Base-by-base conservation (phyloP, 1,140 invertebrate genomes). In the Rhysida immarginata region DNA sequence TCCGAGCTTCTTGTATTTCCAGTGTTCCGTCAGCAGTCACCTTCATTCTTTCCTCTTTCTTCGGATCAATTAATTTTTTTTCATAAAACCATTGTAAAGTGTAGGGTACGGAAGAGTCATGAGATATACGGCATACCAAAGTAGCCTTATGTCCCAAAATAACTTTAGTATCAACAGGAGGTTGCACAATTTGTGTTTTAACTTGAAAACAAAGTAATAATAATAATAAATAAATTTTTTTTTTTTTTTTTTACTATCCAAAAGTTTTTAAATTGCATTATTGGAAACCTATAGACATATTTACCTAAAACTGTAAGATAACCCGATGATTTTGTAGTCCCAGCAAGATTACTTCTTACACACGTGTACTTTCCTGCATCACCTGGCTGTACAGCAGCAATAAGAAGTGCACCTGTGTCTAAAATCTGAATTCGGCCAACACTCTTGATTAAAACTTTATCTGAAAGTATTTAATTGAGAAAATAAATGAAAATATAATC, bases 341-440 rank as follows among this genome's bases (percentile, higher is more conserved):
- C 92, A 29, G 87, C 87, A 69, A 87, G 86, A 68, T 96, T 96
- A 24, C 83, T 77, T 57, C 90, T 77, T 48, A 86, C 75, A 68
- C 92, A 97, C 8, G 82, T 85, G 66, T 96, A 97, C 64, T 84
- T 81, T 43, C 91, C 93, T 58, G 81, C 81, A 68, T 96, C 91
- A 23, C 75, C 74, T 59, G 81, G 76, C 56, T 84, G 81, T 2
- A 87, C 83, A 49, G 85, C 82, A n/a, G 89, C 84, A 56, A 96
- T 84, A 56, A 93, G 71, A 62, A 94, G 76, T 73, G 87, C 84
- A 11, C 89, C 87, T 58, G 80, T 82, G 49, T 89, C 85, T 54
- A 90, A 70, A 53, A 91, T 81, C 74, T 91, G 87, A 55, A 68
- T 60, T 63, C 87, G 74, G 46, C 85, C 85, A 24, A 76, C 76